Conservation (phyloP, 2,797 vertebrate genomes). For the Arnoldichthys spilopterus region DNA sequence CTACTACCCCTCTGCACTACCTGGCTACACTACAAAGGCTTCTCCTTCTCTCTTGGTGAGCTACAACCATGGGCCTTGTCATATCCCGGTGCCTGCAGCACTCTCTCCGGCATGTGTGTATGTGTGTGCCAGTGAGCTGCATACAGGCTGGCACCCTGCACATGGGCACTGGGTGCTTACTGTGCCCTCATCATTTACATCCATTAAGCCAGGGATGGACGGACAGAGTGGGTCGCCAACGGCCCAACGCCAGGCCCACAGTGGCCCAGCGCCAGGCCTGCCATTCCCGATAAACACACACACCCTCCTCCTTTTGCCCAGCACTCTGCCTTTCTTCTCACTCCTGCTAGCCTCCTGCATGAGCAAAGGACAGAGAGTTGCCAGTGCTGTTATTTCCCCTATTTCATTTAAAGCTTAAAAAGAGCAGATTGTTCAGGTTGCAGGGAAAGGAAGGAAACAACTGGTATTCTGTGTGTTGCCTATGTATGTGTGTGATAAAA, state of each 20-base stretch:
- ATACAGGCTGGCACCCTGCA: slow-evolving; percentile 69
- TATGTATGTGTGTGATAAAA: too few relatives aligned
- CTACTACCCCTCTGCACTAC: slow-evolving; percentile 56
- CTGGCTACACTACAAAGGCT: slow-evolving; percentile 78
- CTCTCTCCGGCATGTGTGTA: slow-evolving; percentile 60
- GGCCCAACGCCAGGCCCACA: slow-evolving; percentile 69
- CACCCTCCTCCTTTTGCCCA: slow-evolving; percentile 69
- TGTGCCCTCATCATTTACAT: slow-evolving; percentile 75
- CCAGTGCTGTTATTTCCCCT: slow-evolving; percentile 59
- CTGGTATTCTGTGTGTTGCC: slow-evolving; percentile 35
- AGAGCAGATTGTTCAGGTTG: slow-evolving; percentile 52
- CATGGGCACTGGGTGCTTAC: slow-evolving; percentile 44
- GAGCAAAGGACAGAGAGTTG: slow-evolving; percentile 53
- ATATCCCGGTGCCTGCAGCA: slow-evolving; percentile 52
- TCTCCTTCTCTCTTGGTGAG: slow-evolving; percentile 73
- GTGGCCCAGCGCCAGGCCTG: slow-evolving; percentile 73
- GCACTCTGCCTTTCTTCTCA: slow-evolving; percentile 68
- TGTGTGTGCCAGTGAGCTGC: slow-evolving; percentile 71
- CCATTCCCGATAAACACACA: slow-evolving; percentile 73
- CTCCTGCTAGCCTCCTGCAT: slow-evolving; percentile 21
- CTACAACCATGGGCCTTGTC: slow-evolving; percentile 74
- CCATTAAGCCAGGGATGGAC: slow-evolving; percentile 68
- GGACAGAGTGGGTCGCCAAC: slow-evolving; percentile 66
- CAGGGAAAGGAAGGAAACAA: slow-evolving; percentile 61
- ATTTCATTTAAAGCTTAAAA: slow-evolving; percentile 61